Evolutionary conservation across 2,797 vertebrate species (phyloP), one percentile per base, ranked within the genome.

Genomic region (Myripristis murdjan): DNA sequence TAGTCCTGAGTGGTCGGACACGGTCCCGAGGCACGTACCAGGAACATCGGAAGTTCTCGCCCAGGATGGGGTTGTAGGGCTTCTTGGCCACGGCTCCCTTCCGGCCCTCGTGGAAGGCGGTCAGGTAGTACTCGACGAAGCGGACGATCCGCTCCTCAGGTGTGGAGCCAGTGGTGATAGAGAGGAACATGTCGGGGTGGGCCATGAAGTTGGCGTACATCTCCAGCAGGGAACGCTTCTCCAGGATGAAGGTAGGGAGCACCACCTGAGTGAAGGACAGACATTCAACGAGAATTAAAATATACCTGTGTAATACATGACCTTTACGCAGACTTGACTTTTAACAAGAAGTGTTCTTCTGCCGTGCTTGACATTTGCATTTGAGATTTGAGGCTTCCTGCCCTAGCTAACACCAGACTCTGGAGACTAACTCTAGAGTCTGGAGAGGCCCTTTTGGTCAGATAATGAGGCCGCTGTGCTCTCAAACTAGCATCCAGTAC

Each of bases 161-260:
- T 0, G 95, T 97, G 87, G 92, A 87, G 16, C 95, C 97, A 0
- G 94, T 91, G 1, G 96, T 93, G 86, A 99, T 88, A 10, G 96
- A 96, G 90, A 99, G 93, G 90, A 98, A 96, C 92, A 98, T 93
- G 89, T 98, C 97, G 0, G 97, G 97, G 82, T 98, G 97, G 7
- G 97, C 96, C 96, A 98, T 96, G 88, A 98, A 98, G 93, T 98
- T 97, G 58, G 97, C 97, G 4, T 97, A 99, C 97, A 99, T 98
- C 94, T 99, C 97, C 90, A 98, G 94, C 77, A 98, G 92, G 18
- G 97, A 98, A 41, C 97, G 95, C 92, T 96, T 97, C 92, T 99
- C 97, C 94, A 98, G 83, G 84, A 98, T 98, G 85, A 99, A 99
- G 0, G 97, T 98, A 63, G 97, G 97, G 62, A 98, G 92, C 78